Conservation (phyloP, 1,140 invertebrate species). For the Formica exsecta region DNA sequence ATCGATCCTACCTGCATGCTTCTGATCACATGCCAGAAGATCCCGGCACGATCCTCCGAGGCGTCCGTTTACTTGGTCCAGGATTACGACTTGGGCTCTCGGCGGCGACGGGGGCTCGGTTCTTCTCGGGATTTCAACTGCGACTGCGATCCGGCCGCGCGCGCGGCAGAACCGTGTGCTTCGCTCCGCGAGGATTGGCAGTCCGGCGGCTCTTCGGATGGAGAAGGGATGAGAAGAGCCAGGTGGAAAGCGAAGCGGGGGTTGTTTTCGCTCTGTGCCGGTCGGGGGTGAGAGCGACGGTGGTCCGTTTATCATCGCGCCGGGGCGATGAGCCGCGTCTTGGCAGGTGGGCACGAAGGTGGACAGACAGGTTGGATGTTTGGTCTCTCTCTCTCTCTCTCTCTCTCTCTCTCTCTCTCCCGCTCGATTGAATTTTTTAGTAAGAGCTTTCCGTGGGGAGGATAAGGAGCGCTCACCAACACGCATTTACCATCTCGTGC, state of each 20-base stretch:
- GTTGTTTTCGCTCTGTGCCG: conserved; percentile 49
- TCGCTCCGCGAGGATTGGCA: conserved; percentile 46
- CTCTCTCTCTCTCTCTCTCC: no score
- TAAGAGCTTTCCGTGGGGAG: no score
- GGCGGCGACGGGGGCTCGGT: conserved; percentile 43
- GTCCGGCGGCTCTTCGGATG: conserved; percentile 76
- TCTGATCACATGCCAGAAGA: conserved; percentile 81
- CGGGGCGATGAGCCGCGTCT: conserved; percentile 20
- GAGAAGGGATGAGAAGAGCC: conserved; percentile 45
- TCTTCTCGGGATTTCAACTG: conserved; percentile 74
- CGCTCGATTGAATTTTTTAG: not conserved
- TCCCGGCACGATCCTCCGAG: conserved; percentile 75
- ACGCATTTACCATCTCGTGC: not conserved
- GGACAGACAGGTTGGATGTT: not conserved
- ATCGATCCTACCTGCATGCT: conserved; percentile 82
- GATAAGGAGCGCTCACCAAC: not conserved
- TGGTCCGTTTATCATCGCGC: conserved; percentile 25
- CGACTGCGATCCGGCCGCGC: conserved; percentile 75
- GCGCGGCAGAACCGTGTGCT: conserved; percentile 70
- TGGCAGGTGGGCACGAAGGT: not conserved
- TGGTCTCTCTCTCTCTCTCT: no score
- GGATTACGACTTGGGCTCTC: conserved; percentile 58
- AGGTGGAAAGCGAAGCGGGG: conserved; percentile 26
- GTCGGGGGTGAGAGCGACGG: conserved; percentile 26
- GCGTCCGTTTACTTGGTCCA: conserved; percentile 66